A percentile compares a stretch with the other conserved stretches of the same genome.
phyloP scores from a whole-genome alignment of 2,113 vertebrate species.

The Clinocottus analis region DNA sequence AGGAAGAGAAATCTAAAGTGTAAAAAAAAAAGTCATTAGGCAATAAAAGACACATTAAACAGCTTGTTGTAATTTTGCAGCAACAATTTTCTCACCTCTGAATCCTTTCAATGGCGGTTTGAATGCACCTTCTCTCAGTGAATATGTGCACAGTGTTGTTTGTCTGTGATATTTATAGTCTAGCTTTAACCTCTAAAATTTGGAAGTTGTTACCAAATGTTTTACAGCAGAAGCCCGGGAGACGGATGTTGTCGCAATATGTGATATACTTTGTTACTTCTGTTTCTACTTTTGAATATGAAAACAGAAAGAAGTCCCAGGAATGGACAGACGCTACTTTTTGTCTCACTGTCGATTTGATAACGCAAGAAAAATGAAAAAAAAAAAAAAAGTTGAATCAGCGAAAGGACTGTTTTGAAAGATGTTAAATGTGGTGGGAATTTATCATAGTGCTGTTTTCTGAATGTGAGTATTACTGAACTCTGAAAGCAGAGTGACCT shows the following conservation, averaged over 20 bases:
- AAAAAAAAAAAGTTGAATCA: background rate
- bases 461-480: no score
- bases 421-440: no score
- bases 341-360: background rate
- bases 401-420: background rate
- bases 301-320: slow-evolving; percentile 1
- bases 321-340: background rate
- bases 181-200: background rate
- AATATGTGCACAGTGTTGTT: background rate
- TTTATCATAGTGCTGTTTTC: no score
- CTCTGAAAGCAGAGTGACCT: no score
- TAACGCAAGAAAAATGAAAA: background rate
- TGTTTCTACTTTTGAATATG: background rate
- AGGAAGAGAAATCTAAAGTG: background rate
- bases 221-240: background rate
- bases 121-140: background rate
- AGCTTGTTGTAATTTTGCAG: background rate
- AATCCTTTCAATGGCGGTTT: slow-evolving; percentile 11
- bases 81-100: background rate
- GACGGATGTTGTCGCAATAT: background rate
- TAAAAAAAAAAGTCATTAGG: background rate
- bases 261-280: background rate
- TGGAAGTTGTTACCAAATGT: background rate
- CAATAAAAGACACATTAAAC: background rate
- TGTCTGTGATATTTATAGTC: background rate